Evolutionary conservation across 2,797 vertebrate species (phyloP), one percentile per base, ranked within the genome.

Genomic region (Oophaga sylvatica): DNA sequence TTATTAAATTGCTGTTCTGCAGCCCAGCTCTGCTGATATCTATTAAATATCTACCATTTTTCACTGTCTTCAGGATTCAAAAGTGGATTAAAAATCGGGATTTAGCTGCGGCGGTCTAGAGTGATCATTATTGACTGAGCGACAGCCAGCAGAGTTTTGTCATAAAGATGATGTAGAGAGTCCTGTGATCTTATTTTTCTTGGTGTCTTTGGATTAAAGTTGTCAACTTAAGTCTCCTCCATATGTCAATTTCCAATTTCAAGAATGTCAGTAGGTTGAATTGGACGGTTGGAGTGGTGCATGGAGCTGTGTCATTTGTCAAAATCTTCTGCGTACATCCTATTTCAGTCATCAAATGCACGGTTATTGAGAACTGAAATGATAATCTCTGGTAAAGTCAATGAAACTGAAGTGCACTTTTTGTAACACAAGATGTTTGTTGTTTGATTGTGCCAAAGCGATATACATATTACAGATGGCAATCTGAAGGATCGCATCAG

Each of bases 181-280:
- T 35, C 62, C 75, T 56, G n/a, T 85, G 75, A 29, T 85, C 71
- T 75, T 67, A 68, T 85, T 85, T 78, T n/a, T 85, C 75, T 65
- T 77, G 70, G 53, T 84, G 83, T 84, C 83, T 84, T 19, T 77
- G 71, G 71, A 84, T 76, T 84, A 48, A 84, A 77, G 83, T 84
- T 59, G 57, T 84, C 83, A 84, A 84, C 70, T 76, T 65, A 82
- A 81, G 86, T 87, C 71, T 71, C 29, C 56, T 80, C 67, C 67
- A 88, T 88, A 85, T 85, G 77, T 88, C 82, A 88, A 65, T 84
- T 84, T 84, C 87, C 87, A 88, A 88, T 88, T 88, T 85, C 67
- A 31, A 56, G 87, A 80, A 45, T 88, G 87, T 88, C 87, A 88
- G 31, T 65, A 19, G 65, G 82, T 88, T 84, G 81, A 80, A 84